Evolutionary conservation across 2,113 vertebrate genomes (phyloP).

Genomic region (Todiramphus saurophagus): DNA sequence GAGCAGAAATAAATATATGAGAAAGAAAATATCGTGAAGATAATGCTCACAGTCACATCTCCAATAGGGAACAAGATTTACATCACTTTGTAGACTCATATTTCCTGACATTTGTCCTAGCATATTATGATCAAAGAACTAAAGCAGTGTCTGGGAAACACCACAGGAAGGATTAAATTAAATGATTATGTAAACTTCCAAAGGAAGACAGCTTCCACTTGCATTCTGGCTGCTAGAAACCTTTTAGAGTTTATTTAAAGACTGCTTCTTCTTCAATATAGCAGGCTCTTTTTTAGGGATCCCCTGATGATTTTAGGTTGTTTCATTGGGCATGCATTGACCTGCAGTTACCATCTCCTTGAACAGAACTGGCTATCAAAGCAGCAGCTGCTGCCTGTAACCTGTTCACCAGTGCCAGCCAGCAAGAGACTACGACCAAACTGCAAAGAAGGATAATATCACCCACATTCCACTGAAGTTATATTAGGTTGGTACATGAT

Average conservation of each 20-base stretch:
- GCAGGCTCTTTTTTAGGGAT: conserved; percentile 17
- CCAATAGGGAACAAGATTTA: conserved; percentile 57
- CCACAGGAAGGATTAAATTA: conserved; percentile 53
- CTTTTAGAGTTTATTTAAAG: conserved; percentile 15
- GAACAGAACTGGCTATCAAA: conserved; percentile 3
- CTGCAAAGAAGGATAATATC: neutral
- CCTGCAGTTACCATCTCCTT: neutral
- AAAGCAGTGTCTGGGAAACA: conserved; percentile 44
- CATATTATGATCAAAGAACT: conserved; percentile 66
- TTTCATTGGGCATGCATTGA: conserved; percentile 10
- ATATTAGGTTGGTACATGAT: neutral
- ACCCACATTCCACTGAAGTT: neutral
- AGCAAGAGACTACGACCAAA: neutral
- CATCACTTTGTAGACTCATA: conserved; percentile 61
- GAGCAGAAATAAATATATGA: conserved; percentile 9
- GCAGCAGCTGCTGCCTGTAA: conserved; percentile 8
- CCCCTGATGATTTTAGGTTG: conserved; percentile 4
- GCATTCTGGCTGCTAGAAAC: conserved; percentile 13
- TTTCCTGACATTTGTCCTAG: conserved; percentile 75
- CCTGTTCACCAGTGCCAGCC: neutral
- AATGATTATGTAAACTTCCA: conserved; percentile 70
- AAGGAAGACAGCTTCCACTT: conserved; percentile 31
- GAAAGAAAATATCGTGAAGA: conserved; percentile 55
- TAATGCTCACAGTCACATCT: conserved; percentile 70
- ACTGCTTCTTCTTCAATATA: neutral